A percentile compares a stretch with the other conserved stretches of the same genome.
Conservation (phyloP, 1,140 invertebrate species). For the Pseudobourletiella spinata region DNA sequence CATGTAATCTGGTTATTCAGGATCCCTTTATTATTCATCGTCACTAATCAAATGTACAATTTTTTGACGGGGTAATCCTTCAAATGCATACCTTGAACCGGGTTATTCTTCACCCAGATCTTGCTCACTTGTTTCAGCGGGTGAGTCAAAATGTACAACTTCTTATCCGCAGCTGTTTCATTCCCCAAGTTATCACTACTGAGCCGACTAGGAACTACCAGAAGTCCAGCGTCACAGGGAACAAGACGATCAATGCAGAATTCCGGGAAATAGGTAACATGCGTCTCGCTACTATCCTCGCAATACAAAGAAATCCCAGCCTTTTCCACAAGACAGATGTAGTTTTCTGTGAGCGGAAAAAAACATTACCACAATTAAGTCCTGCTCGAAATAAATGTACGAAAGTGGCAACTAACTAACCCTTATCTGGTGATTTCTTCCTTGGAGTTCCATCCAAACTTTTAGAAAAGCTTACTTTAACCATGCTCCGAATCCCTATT, state of each 20-base stretch:
- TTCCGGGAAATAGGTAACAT: constrained; percentile 31
- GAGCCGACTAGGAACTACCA: constrained; percentile 24
- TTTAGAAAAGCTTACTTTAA: constrained; percentile 21
- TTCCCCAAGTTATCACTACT: background rate
- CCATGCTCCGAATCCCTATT: constrained; percentile 14
- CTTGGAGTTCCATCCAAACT: background rate
- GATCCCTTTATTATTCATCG: background rate
- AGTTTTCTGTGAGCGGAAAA: constrained; percentile 6
- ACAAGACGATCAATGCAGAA: constrained; percentile 30
- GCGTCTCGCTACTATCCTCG: constrained; percentile 26
- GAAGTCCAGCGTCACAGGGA: constrained; percentile 19
- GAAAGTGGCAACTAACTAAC: background rate
- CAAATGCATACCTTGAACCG: constrained; percentile 16
- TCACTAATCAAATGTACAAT: background rate
- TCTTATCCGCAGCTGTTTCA: constrained; percentile 10
- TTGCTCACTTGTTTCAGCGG: constrained; percentile 35
- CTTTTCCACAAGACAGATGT: constrained; percentile 30
- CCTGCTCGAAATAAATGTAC: too few relatives aligned
- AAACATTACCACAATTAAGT: too few relatives aligned
- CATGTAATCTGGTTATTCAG: constrained; percentile 12
- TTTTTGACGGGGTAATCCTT: too few relatives aligned
- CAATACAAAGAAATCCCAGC: constrained; percentile 30
- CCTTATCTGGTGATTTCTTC: too few relatives aligned
- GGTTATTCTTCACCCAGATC: constrained; percentile 13
- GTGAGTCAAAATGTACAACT: constrained; percentile 29